Percentiles rank a stretch among this genome's conserved stretches.
phyloP scores from a whole-genome alignment of 2,113 vertebrate genomes.

The Colaptes auratus region DNA sequence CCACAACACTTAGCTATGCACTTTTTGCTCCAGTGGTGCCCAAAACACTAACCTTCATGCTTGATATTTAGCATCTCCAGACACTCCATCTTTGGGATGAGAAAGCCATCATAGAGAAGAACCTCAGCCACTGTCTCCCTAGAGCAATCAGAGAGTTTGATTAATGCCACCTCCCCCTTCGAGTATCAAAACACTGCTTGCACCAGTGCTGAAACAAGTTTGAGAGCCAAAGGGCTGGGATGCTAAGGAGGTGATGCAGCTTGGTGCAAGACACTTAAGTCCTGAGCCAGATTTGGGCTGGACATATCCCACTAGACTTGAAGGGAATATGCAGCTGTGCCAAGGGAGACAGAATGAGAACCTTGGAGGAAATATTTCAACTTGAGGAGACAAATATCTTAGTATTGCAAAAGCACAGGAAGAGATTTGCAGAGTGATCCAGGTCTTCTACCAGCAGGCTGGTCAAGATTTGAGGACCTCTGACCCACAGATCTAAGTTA shows the following conservation, averaged over 20 bases:
- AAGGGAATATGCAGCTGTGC: not conserved
- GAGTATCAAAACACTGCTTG: not conserved
- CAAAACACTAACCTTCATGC: conserved; percentile 74
- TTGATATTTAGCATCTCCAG: conserved; percentile 84
- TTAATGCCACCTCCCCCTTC: not conserved
- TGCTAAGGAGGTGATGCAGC: not conserved
- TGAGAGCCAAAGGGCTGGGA: not conserved
- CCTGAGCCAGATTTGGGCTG: not conserved
- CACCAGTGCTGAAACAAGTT: not conserved
- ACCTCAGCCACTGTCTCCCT: conserved; percentile 81
- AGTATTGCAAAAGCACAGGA: not conserved
- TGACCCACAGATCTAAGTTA: not conserved
- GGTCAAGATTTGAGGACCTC: not conserved
- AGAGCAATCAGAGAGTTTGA: not conserved
- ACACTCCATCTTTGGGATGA: conserved; percentile 89
- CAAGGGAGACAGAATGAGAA: not conserved
- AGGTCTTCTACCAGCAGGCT: not conserved
- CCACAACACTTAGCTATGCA: not conserved
- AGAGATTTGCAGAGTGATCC: not conserved
- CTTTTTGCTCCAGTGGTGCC: not conserved
- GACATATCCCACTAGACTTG: not conserved
- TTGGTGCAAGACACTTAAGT: not conserved
- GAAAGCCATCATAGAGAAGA: conserved; percentile 89
- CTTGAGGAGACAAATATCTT: not conserved
- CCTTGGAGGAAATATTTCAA: not conserved